A percentile compares a stretch with the other conserved stretches of the same genome.
These are phyloP conservation scores for Allophyes oxyacanthae DNA, from an alignment of 2,888 invertebrate species.

Conservation along the genomic window DNA sequence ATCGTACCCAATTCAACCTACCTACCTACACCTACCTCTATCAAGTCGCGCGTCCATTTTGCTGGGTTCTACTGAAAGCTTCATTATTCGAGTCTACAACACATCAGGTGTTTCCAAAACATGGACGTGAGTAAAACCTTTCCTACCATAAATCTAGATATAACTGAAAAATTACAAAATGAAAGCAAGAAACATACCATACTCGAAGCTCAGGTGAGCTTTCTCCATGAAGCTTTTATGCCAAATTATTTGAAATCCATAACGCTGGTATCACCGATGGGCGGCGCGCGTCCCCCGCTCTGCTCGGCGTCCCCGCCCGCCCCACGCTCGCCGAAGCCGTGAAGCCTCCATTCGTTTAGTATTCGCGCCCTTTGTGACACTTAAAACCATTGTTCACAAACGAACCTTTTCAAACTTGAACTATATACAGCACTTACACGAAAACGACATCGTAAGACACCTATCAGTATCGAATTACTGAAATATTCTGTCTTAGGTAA, in stretches of 20 bases:
- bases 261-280: constrained; percentile 56
- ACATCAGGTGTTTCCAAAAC: no score
- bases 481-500: constrained; percentile 24
- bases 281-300: constrained; percentile 55
- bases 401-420: constrained; percentile 73
- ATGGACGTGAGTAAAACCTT: no score
- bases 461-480: constrained; percentile 38
- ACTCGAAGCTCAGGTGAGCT: not conserved
- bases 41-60: no score
- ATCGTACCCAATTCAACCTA: no score
- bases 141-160: no score
- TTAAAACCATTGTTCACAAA: constrained; percentile 85
- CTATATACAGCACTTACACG: constrained; percentile 63
- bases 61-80: no score
- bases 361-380: constrained; percentile 88
- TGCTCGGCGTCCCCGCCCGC: constrained; percentile 59
- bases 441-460: constrained; percentile 57
- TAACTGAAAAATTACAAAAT: no score
- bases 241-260: constrained; percentile 14
- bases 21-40: no score
- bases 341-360: constrained; percentile 83
- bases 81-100: no score
- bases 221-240: constrained; percentile 6
- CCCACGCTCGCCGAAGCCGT: constrained; percentile 63
- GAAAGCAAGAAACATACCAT: no score